Percentiles rank a stretch among this genome's conserved stretches.
Conservation (phyloP, 2,888 invertebrate genomes). For the Heliconius ismenius region DNA sequence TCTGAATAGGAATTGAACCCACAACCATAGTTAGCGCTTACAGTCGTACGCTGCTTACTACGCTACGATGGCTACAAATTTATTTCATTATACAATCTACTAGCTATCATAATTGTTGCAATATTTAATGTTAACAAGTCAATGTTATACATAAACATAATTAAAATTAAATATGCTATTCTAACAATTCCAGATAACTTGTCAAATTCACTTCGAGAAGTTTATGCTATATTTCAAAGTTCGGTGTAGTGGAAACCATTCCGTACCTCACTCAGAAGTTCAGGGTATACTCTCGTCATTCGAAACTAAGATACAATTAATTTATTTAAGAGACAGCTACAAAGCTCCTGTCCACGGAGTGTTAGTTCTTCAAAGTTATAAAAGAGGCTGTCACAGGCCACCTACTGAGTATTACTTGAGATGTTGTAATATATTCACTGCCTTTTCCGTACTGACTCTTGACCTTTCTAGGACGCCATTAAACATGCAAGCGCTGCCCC, state of each 20-base stretch:
- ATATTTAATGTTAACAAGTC: background rate
- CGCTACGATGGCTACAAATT: too few species aligned
- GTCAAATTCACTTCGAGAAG: conserved; percentile 42
- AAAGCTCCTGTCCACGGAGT: conserved; percentile 74
- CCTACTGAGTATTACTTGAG: conserved; percentile 59
- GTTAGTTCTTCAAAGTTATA: conserved; percentile 67
- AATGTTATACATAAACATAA: background rate
- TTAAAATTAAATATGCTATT: background rate
- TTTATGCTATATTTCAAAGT: conserved; percentile 47
- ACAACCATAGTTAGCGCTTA: too few species aligned
- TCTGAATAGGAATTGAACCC: too few species aligned
- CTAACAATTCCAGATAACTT: conserved; percentile 16
- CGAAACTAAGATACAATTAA: conserved; percentile 78
- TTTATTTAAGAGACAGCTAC: conserved; percentile 79
- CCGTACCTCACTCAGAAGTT: conserved; percentile 70
- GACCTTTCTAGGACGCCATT: conserved; percentile 79
- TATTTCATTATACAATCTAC: too few species aligned
- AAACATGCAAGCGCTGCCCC: conserved; percentile 77
- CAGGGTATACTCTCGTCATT: conserved; percentile 63
- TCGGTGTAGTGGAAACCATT: conserved; percentile 50
- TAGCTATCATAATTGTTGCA: background rate
- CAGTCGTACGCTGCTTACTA: too few species aligned
- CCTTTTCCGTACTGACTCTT: conserved; percentile 51
- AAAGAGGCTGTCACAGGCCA: conserved; percentile 68
- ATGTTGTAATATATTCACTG: conserved; percentile 76